These are phyloP conservation scores for Goniozus legneri DNA, from an alignment of 1,140 invertebrate species.

Conservation along the genomic window DNA sequence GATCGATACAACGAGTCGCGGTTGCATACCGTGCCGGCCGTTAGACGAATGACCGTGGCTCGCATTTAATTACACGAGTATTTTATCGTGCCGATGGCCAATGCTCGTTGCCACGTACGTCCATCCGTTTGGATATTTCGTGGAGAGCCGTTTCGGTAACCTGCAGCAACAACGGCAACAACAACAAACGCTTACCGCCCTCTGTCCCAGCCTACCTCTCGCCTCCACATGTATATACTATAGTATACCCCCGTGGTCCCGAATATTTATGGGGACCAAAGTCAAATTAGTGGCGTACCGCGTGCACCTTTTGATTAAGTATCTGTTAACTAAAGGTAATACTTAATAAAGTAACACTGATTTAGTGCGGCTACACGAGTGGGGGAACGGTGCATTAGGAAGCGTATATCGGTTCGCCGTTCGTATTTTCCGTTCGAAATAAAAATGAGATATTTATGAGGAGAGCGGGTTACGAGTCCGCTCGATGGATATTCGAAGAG, in stretches of 20 bases:
- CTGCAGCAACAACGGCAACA: too few species aligned
- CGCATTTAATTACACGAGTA: conserved; percentile 54
- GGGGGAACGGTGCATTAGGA: conserved; percentile 25
- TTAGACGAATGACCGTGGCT: conserved; percentile 44
- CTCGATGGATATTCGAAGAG: conserved; percentile 28
- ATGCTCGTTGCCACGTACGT: conserved; percentile 16
- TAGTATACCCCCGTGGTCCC: conserved; percentile 29
- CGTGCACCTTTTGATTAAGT: conserved; percentile 57
- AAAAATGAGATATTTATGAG: conserved; percentile 55
- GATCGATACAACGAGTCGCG: conserved; percentile 24
- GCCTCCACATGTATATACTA: too few species aligned
- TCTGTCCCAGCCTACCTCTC: background rate
- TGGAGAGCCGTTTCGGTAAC: conserved; percentile 17
- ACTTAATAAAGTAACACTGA: conserved; percentile 58
- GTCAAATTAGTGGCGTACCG: conserved; percentile 57
- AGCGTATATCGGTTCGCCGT: conserved; percentile 41
- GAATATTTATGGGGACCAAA: conserved; percentile 57
- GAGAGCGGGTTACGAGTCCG: conserved; percentile 7
- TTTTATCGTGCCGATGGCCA: conserved; percentile 43
- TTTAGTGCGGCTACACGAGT: too few species aligned
- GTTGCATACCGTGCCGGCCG: conserved; percentile 26
- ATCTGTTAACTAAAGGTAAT: conserved; percentile 58
- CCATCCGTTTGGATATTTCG: conserved; percentile 42
- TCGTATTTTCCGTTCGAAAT: conserved; percentile 55
- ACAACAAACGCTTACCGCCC: background rate